A percentile compares a stretch with the other conserved stretches of the same genome.
These are phyloP conservation scores for Syrrhaptes paradoxus DNA, from an alignment of 2,113 vertebrate species.

Conservation along the genomic window DNA sequence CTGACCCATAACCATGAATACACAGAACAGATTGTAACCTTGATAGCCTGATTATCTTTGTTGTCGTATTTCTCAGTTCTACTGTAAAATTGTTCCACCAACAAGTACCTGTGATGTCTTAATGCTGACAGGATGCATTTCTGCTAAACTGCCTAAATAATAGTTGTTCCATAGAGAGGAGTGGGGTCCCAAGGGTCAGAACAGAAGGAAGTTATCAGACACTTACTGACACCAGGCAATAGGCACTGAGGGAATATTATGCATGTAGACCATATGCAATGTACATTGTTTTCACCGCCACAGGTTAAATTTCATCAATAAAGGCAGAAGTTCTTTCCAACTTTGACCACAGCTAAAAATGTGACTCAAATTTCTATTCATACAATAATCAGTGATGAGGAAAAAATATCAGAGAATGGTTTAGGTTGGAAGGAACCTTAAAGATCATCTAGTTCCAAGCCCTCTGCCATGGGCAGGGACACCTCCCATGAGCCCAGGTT, in stretches of 20 bases:
- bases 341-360: background rate
- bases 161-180: background rate
- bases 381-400: background rate
- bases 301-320: background rate
- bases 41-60: constrained; percentile 45
- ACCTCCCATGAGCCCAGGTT: too few relatives aligned
- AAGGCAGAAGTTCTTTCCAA: background rate
- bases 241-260: background rate
- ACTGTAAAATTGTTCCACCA: constrained; percentile 49
- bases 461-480: too few relatives aligned
- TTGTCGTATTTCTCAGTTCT: constrained; percentile 24
- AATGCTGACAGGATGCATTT: background rate
- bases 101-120: constrained; percentile 45
- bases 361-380: background rate
- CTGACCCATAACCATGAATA: constrained; percentile 47
- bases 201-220: background rate
- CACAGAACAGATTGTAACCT: constrained; percentile 23
- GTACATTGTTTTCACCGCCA: background rate
- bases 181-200: background rate
- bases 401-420: background rate
- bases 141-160: constrained; percentile 15
- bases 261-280: background rate
- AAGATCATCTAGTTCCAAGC: too few relatives aligned
- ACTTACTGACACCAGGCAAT: background rate
- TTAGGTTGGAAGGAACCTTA: too few relatives aligned